A percentile compares a stretch with the other conserved stretches of the same genome.
Conservation (phyloP, 2,797 vertebrate genomes). For the Psittacula echo region DNA sequence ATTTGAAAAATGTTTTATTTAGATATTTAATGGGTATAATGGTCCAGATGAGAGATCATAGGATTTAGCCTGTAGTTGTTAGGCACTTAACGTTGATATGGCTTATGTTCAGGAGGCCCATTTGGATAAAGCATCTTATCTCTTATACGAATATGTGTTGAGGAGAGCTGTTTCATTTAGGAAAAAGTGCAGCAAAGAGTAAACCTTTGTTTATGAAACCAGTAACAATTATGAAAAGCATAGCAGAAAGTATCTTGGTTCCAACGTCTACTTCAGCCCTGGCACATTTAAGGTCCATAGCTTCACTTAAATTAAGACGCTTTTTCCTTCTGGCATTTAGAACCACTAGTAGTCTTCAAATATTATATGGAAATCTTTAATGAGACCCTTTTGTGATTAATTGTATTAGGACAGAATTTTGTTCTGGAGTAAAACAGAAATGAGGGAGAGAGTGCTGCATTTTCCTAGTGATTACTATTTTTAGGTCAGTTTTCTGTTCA, state of each 20-base stretch:
- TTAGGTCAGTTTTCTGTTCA: not conserved
- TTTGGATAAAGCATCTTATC: not conserved
- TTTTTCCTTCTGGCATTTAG: not conserved
- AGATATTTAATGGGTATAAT: slow-evolving; percentile 17
- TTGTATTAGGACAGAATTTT: not conserved
- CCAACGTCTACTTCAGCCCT: not conserved
- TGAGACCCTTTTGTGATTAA: not conserved
- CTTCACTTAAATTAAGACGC: not conserved
- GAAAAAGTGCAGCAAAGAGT: not conserved
- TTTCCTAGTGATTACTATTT: not conserved
- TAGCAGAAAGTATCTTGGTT: not conserved
- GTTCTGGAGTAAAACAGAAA: not conserved
- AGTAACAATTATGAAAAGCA: not conserved
- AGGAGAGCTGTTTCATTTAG: not conserved
- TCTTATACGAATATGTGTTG: not conserved
- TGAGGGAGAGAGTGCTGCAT: not conserved
- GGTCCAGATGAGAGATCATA: not conserved
- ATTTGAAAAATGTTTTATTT: not conserved
- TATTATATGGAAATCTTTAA: not conserved
- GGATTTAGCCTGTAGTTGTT: not conserved
- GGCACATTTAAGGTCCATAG: not conserved
- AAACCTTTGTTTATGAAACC: not conserved
- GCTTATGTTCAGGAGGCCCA: not conserved
- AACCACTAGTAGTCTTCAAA: not conserved
- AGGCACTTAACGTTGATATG: not conserved